A percentile compares a stretch with the other conserved stretches of the same genome.
These are phyloP conservation scores for Drosophila serrata DNA, from an alignment of 1,140 invertebrate species.

Conservation along the genomic window DNA sequence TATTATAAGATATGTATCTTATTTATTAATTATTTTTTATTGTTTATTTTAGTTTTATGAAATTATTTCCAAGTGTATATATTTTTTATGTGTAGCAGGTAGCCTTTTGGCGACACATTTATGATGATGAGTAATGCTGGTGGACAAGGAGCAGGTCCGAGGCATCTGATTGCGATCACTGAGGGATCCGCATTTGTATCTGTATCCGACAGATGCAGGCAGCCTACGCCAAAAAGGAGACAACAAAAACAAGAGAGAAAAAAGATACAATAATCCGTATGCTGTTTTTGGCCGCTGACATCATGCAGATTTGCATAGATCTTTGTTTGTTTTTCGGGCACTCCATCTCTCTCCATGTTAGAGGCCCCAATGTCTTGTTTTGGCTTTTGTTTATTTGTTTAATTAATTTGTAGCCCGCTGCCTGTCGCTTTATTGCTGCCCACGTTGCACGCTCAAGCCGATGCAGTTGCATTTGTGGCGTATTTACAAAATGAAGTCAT, in stretches of 20 bases:
- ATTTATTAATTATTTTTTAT: no score
- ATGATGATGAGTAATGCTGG: conserved; percentile 76
- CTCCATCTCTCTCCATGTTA: conserved; percentile 38
- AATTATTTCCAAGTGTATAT: conserved; percentile 4
- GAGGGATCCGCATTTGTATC: conserved; percentile 42
- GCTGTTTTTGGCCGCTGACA: conserved; percentile 68
- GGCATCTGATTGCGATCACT: conserved; percentile 40
- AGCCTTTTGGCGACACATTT: conserved; percentile 58
- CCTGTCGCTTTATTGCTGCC: conserved; percentile 64
- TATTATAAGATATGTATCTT: no score
- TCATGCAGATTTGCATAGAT: conserved; percentile 77
- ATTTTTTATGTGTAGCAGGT: conserved; percentile 17
- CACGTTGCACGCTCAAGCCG: conserved; percentile 32
- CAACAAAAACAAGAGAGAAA: background rate
- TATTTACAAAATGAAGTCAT: conserved; percentile 74
- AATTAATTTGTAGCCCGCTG: conserved; percentile 74
- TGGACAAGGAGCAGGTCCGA: conserved; percentile 62
- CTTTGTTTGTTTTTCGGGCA: conserved; percentile 26
- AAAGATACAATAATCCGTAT: conserved; percentile 30
- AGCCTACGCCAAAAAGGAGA: conserved; percentile 33
- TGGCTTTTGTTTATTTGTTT: conserved; percentile 68
- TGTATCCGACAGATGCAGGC: conserved; percentile 54
- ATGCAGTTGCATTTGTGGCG: conserved; percentile 52
- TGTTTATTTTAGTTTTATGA: background rate
- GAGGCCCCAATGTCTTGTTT: conserved; percentile 54